A percentile compares a stretch with the other conserved stretches of the same genome.
These are phyloP conservation scores for Operophtera brumata DNA, from an alignment of 2,888 invertebrate species.

Conservation along the genomic window DNA sequence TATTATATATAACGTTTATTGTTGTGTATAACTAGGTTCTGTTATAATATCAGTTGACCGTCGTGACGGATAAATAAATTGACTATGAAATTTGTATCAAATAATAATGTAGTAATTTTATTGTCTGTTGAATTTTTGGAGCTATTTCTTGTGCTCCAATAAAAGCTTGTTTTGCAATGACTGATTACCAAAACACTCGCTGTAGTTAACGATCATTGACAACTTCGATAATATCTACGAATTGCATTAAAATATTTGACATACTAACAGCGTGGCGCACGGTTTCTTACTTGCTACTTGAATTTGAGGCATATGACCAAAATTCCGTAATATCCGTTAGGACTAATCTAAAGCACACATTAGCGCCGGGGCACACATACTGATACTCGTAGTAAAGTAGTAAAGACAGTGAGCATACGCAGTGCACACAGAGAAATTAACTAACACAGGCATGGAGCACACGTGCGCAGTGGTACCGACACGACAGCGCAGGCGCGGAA, in stretches of 20 bases:
- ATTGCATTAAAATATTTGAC: slow-evolving; percentile 13
- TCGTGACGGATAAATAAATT: too few relatives aligned
- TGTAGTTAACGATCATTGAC: not conserved
- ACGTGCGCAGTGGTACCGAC: slow-evolving; percentile 62
- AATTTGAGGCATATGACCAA: slow-evolving; percentile 64
- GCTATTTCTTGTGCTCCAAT: not conserved
- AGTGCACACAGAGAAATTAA: slow-evolving; percentile 38
- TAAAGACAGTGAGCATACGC: slow-evolving; percentile 20
- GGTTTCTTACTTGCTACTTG: slow-evolving; percentile 40
- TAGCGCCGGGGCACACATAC: slow-evolving; percentile 32
- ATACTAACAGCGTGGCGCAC: slow-evolving; percentile 1
- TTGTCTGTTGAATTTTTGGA: too few relatives aligned
- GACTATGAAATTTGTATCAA: too few relatives aligned
- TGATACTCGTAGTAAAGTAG: slow-evolving; percentile 18
- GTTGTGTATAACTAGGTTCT: not conserved
- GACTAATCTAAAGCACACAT: slow-evolving; percentile 68
- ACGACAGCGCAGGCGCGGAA: slow-evolving; percentile 58
- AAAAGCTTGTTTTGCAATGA: slow-evolving; percentile 1
- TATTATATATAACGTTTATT: not conserved
- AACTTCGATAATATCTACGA: slow-evolving; percentile 5
- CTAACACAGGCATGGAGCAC: slow-evolving; percentile 48
- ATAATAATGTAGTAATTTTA: too few relatives aligned
- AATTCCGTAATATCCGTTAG: slow-evolving; percentile 79
- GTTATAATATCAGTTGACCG: too few relatives aligned
- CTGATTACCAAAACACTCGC: not conserved